A percentile compares a stretch with the other conserved stretches of the same genome.
These are phyloP conservation scores for Pediacus dermestoides DNA, from an alignment of 2,888 invertebrate species.

Conservation along the genomic window DNA sequence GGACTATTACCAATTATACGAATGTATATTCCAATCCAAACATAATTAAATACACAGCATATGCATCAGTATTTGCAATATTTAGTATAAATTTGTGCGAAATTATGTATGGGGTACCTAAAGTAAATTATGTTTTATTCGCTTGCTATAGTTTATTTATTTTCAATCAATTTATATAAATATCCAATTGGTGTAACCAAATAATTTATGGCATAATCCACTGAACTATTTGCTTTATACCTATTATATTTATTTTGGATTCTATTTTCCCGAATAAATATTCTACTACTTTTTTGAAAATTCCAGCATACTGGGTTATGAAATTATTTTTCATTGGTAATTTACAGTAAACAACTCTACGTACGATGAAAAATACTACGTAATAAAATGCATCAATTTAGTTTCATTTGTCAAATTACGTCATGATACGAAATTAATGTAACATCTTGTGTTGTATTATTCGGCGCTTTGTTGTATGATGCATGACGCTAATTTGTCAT, in stretches of 20 bases:
- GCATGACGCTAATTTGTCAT: constrained; percentile 29
- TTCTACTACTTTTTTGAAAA: constrained; percentile 10
- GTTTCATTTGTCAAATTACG: constrained; percentile 9
- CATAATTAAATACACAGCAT: constrained; percentile 15
- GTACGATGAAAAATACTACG: too few relatives aligned
- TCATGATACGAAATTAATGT: constrained; percentile 8
- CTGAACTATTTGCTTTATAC: constrained; percentile 3
- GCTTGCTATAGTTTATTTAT: constrained; percentile 9
- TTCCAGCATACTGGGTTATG: too few relatives aligned
- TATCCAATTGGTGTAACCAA: constrained; percentile 9
- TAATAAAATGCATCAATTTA: constrained; percentile 8
- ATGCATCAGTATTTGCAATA: constrained; percentile 17
- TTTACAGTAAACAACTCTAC: too few relatives aligned
- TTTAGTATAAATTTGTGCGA: constrained; percentile 11
- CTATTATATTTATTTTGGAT: constrained; percentile 5
- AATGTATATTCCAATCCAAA: constrained; percentile 11
- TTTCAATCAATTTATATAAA: constrained; percentile 17
- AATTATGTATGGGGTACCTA: constrained; percentile 2
- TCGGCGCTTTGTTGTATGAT: constrained; percentile 1
- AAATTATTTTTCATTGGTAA: too few relatives aligned
- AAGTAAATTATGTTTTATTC: constrained; percentile 17
- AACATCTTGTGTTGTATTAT: constrained; percentile 7
- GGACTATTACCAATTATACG: constrained; percentile 7
- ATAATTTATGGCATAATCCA: constrained; percentile 8
- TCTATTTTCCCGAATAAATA: constrained; percentile 6